Base-by-base conservation (phyloP, 2,797 vertebrate species). In the Phrynocephalus guinanensis region DNA sequence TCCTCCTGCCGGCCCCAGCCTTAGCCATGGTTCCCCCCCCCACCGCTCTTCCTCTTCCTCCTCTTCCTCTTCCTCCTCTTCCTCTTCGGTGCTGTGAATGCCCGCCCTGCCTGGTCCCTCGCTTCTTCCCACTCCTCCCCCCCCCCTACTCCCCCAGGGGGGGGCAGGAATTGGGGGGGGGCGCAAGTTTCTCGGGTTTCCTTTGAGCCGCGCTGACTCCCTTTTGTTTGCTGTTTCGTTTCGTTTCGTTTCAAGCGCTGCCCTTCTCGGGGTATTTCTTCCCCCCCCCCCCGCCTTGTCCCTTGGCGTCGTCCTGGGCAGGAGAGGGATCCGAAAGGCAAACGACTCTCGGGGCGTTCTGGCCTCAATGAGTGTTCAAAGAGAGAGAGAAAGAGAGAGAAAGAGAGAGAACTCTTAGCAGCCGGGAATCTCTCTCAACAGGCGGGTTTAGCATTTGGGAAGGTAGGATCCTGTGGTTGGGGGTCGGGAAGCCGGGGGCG, bases 21-120 rank as follows among this genome's bases (percentile, higher is more conserved):
- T 20, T 33, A 1, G 18, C 5, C 8, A 71, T 71, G 33, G 33
- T 2, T 3, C 33, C 33, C 33, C 33, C 33, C 33, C 33, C 33
- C 33, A 33, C 33, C 15, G 72, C 26, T 18, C 18, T 33, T 5
- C 71, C 6, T 20, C 1, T 48, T 68, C 50, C 50, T 52, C 50
- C 13, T n/a, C 71, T 18, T 4, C 70, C n/a, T 26, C 6, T 4
- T 24, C 44, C 8, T 48, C 75, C 72, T 68, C 52, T 9, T 56
- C 52, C 16, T 63, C 5, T 2, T 16, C 18, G 60, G 60, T 15
- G 60, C 60, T 18, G 8, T 63, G 4, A 56, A 77, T 10, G 9
- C 1, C 8, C 33, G 85, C 91, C 76, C 90, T 28, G 86, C 72
- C 88, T 79, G 89, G 83, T 79, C 86, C 86, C 86, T 84, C 92